phyloP scores from a whole-genome alignment of 2,888 invertebrate genomes.

The Amblyjoppa proteus region DNA sequence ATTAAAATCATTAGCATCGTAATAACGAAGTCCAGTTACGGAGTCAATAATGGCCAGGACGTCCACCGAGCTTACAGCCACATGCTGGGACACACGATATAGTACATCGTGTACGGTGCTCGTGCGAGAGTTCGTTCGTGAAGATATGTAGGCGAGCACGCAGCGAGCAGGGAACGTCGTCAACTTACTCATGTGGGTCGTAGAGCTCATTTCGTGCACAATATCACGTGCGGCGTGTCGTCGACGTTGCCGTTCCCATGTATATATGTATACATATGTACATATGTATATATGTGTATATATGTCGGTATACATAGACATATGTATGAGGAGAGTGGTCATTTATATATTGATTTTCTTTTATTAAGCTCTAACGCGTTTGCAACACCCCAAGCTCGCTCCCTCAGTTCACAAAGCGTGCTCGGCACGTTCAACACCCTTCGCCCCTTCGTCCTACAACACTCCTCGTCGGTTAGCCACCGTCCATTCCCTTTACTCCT shows the following conservation, averaged over 20 bases:
- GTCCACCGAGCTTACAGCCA: neutral
- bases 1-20: neutral
- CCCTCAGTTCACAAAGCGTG: slow-evolving; percentile 22
- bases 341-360: slow-evolving; percentile 68
- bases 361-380: slow-evolving; percentile 63
- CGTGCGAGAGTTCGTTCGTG: slow-evolving; percentile 56
- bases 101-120: slow-evolving; percentile 27
- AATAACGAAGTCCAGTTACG: neutral
- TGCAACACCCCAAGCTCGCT: slow-evolving; percentile 42
- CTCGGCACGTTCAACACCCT: slow-evolving; percentile 19
- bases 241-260: slow-evolving; percentile 10
- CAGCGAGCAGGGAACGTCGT: slow-evolving; percentile 7
- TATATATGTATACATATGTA: slow-evolving; percentile 3
- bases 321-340: slow-evolving; percentile 40
- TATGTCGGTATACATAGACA: neutral
- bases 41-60: neutral
- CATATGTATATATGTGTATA: neutral
- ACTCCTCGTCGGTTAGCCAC: slow-evolving; percentile 25
- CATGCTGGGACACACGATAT: neutral
- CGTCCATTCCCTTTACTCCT: slow-evolving; percentile 29
- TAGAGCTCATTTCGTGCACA: slow-evolving; percentile 59
- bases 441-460: slow-evolving; percentile 10
- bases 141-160: slow-evolving; percentile 53
- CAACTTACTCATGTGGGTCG: slow-evolving; percentile 57
- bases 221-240: slow-evolving; percentile 59